A percentile compares a stretch with the other conserved stretches of the same genome.
phyloP scores from a whole-genome alignment of 2,888 invertebrate species.

The Coenonympha glycerion region DNA sequence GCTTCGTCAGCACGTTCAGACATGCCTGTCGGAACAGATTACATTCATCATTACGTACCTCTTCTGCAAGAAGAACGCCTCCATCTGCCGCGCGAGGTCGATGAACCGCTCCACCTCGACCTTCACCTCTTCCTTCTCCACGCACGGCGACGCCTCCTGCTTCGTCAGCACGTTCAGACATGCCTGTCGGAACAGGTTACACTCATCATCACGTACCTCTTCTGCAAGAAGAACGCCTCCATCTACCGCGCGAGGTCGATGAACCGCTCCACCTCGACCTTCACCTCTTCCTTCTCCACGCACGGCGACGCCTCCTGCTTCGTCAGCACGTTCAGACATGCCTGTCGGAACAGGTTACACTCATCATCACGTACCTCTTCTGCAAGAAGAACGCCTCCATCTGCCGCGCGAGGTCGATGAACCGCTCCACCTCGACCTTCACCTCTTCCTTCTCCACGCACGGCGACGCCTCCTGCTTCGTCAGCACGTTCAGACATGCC shows the following conservation, averaged over 20 bases:
- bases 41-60: constrained; percentile 64
- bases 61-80: constrained; percentile 95
- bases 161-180: constrained; percentile 88
- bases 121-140: constrained; percentile 89
- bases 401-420: constrained; percentile 93
- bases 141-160: constrained; percentile 86
- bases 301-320: constrained; percentile 88
- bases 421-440: constrained; percentile 91
- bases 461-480: constrained; percentile 88
- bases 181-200: constrained; percentile 66
- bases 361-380: constrained; percentile 79
- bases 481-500: constrained; percentile 88
- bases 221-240: constrained; percentile 96
- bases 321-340: constrained; percentile 87
- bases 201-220: constrained; percentile 75
- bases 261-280: constrained; percentile 92
- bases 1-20: constrained; percentile 87
- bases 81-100: constrained; percentile 94
- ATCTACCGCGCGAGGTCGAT: constrained; percentile 94
- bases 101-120: constrained; percentile 94
- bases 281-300: constrained; percentile 89
- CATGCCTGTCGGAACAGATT: constrained; percentile 76
- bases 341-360: constrained; percentile 58
- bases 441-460: constrained; percentile 90
- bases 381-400: constrained; percentile 97